Conservation (phyloP, 2,888 invertebrate genomes). For the Tinea trinotella region DNA sequence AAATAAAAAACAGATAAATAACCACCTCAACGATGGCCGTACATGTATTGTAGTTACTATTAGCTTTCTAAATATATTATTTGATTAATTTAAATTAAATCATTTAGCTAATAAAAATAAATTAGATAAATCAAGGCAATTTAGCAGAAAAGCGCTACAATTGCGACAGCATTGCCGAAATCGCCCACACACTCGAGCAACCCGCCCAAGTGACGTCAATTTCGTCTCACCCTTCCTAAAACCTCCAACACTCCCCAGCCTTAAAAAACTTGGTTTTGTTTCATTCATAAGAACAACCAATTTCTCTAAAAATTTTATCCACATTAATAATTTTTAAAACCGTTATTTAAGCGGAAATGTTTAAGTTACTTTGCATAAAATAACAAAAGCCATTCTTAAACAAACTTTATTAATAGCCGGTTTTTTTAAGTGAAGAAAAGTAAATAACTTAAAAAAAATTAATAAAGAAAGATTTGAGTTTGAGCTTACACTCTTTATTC, state of each 20-base stretch:
- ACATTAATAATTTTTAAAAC: neutral
- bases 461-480: no score
- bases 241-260: neutral
- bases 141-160: constrained; percentile 2
- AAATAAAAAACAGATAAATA: no score
- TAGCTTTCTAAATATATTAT: no score
- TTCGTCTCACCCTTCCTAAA: neutral
- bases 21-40: no score
- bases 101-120: no score
- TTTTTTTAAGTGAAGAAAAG: constrained; percentile 2
- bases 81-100: no score
- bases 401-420: neutral
- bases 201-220: constrained; percentile 16
- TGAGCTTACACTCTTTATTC: no score
- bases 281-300: neutral
- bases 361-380: neutral
- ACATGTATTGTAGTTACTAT: no score
- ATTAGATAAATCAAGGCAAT: neutral
- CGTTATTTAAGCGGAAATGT: neutral
- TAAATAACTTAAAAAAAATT: no score
- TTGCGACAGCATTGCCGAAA: constrained; percentile 1
- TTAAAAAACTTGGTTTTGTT: neutral
- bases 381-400: neutral
- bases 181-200: constrained; percentile 10
- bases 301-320: neutral